Evolutionary conservation across 2,113 vertebrate species (phyloP), one percentile per base, ranked within the genome.

Genomic region (Symphodus melops): DNA sequence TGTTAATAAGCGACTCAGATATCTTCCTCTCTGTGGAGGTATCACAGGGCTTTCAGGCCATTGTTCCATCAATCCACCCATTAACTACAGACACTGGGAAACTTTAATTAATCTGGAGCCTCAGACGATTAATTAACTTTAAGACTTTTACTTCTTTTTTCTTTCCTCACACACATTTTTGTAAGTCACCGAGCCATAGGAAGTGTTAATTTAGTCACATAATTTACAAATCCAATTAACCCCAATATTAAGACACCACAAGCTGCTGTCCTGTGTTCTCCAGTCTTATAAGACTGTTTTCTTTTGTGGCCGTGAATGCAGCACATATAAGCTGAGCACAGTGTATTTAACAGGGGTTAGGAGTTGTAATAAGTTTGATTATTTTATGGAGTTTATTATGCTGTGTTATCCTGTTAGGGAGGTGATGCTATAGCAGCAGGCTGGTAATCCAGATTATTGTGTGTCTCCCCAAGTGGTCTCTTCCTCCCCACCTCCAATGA

Each of bases 221-320:
- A 21, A 86, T 87, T 88, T 88, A 90, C 86, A 91, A 91, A 93
- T 93, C 88, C 92, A 93, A 91, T 92, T 93, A 90, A 88, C 82
- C 68, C 68, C 79, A 82, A 88, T 85, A 83, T 91, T 87, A 86
- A 78, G 75, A 71, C 84, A 58, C 76, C 82, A 73, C 86, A 87
- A 88, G 86, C 86, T 88, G 81, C 82, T 87, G 86, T 77, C 76
- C 86, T 85, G 55, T 80, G 84, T 89, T 88, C 86, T 80, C 76
- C 25, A 23, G 72, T 76, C 80, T 80, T 81, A 77, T 72, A 82
- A 79, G 65, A 84, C 84, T 79, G n/a, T 90, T 85, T 78, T 84
- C 85, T 89, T 84, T 85, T 88, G 83, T 66, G 28, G 67, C 1
- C 14, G 59, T 61, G 77, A 81, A 84, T 65, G 57, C 75, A 28